Base-by-base conservation (phyloP, 1,140 invertebrate genomes). In the Paraescarpia echinospica region DNA sequence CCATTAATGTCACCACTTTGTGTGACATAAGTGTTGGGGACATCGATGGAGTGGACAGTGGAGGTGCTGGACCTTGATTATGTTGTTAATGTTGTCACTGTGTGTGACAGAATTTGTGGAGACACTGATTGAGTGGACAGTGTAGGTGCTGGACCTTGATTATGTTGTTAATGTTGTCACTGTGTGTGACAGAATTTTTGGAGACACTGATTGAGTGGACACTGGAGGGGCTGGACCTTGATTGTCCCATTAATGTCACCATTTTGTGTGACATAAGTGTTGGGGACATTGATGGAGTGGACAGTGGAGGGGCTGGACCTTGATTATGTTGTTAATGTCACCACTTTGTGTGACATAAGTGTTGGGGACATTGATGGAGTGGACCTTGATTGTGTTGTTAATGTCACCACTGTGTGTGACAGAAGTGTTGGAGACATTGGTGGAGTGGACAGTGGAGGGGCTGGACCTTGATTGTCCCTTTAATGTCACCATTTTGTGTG, bases 11-110 rank as follows among this genome's bases (percentile, higher is more conserved):
- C 22, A 2, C 22, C 4, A 77, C 59, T 22, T 4, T 41, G 41
- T 41, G 95, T 41, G 59, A 77, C 2, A 77, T 6, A 77, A 77
- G 12, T 77, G 59, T 95, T 97, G 31, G 95, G 97, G 6, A 97
- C 96, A 90, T 94, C 98, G 1, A 94, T 97, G 12, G 96, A 97
- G 92, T 97, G 97, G 96, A 96, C 97, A 1, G 96, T 97, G 93
- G 97, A 98, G 90, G 98, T 98, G 0, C 96, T 99, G 33, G 97
- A 98, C 95, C 97, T 98, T 94, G 97, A 98, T 14, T 96, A 97
- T 51, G 98, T 98, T 0, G 97, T 98, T 93, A 27, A 77, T 77
- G 59, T 77, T 31, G 2, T 77, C 27, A 77, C 59, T 77, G 59
- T 41, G 41, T 41, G 95, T 88, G n/a, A 94, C 92, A 95, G 96